These are phyloP conservation scores for Drosophila colorata DNA, from an alignment of 2,888 invertebrate genomes.

Conservation along the genomic window DNA sequence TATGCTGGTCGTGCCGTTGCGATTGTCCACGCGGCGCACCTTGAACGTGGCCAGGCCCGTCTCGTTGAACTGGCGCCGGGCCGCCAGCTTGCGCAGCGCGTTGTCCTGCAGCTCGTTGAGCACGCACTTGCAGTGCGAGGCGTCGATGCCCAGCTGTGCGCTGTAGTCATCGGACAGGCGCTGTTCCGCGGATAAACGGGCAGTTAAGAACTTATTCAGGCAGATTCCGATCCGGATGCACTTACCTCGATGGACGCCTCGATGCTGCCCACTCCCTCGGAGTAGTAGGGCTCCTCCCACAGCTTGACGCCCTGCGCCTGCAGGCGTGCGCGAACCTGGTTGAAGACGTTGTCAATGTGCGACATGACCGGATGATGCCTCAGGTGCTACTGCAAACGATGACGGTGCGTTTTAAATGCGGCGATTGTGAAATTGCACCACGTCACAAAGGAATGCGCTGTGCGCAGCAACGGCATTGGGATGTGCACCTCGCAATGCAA, in stretches of 20 bases:
- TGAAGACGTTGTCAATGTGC: constrained; percentile 88
- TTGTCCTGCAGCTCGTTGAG: constrained; percentile 68
- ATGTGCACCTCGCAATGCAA: not conserved
- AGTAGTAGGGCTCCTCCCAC: constrained; percentile 91
- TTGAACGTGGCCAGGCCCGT: constrained; percentile 90
- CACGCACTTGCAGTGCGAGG: constrained; percentile 53
- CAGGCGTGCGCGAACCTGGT: constrained; percentile 89
- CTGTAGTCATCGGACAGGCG: constrained; percentile 86
- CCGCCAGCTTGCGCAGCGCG: constrained; percentile 90
- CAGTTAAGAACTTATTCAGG: no score
- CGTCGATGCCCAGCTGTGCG: constrained; percentile 86
- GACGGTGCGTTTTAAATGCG: constrained; percentile 17
- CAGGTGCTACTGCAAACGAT: constrained; percentile 3
- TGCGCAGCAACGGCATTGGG: not conserved
- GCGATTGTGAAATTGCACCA: constrained; percentile 2
- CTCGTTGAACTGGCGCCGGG: constrained; percentile 89
- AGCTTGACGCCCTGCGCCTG: constrained; percentile 90
- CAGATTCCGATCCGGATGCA: no score
- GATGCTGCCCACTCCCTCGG: constrained; percentile 85
- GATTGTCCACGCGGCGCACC: constrained; percentile 88
- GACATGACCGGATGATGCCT: constrained; percentile 61
- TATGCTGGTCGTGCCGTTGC: constrained; percentile 85
- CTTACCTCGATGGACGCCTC: constrained; percentile 84
- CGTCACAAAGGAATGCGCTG: constrained; percentile 16
- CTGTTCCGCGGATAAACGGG: constrained; percentile 84